Evolutionary conservation across 2,113 vertebrate species (phyloP), one percentile per base, ranked within the genome.

Genomic region (Podocnemis expansa): DNA sequence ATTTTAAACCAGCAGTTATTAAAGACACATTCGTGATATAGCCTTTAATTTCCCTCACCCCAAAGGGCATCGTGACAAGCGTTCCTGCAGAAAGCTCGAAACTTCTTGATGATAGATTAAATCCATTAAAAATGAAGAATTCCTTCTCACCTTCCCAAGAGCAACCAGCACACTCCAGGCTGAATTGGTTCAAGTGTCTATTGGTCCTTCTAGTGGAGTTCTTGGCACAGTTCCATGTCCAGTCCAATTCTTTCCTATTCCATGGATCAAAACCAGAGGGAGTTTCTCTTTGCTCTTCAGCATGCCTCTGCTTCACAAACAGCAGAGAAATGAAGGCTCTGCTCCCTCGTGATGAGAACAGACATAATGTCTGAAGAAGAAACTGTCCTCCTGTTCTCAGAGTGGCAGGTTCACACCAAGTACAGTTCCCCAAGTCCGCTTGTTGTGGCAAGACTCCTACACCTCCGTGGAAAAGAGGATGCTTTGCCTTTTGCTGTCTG

Each of bases 401-500:
- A 31, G 41, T 38, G 87, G 78, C 87, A 67, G 56, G 43, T 88
- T 55, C 63, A 38, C 9, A 27, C 60, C 91, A 58, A 93, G 67
- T 93, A 87, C 93, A 92, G 91, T 84, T 87, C 27, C 51, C 43
- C 63, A 54, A 78, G 92, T 93, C 91, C 91, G 24, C 75, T 75
- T 51, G 89, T 82, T 76, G 31, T 51, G 1, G 0, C 27, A 60
- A 25, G 80, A 87, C 76, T 91, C 96, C 97, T 98, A 99, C 95
- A 99, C 99, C 97, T 99, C 99, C 1, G 99, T 99, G 96, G 99
- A 99, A 96, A 99, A 99, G 43, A 99, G 99, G 96, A 99, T 99
- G 95, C 99, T 99, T 97, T 99, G 99, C 85, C 99, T 98, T 97
- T 99, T 99, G 97, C 99, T 99, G 98, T 99, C 99, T 0, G 99